Evolutionary conservation across 2,797 vertebrate species (phyloP), one percentile per base, ranked within the genome.

Genomic region (Adrianichthys oophorus): DNA sequence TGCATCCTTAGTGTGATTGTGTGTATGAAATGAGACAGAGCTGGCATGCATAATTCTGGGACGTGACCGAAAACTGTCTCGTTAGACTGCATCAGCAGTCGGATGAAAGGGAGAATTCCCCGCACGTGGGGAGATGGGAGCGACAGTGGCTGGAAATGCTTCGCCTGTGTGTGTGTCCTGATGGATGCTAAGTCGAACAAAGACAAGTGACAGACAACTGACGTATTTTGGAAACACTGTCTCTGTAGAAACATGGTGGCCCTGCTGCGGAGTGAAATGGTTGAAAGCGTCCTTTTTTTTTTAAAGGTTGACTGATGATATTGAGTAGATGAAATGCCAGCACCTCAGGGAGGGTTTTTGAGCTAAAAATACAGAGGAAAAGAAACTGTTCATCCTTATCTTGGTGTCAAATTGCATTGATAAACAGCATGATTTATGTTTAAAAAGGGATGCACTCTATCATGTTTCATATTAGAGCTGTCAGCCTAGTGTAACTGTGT

Each of bases 11-110:
- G 32, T 68, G 21, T 44, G 58, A n/a, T 50, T 52, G 79, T 17
- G 53, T 26, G 43, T 17, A 53, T 45, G 79, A 40, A 54, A 67
- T 76, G 73, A 62, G 62, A 70, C 68, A 82, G 58, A 72, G 70
- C 74, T 59, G 57, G 75, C 73, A 53, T 23, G 64, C 76, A 70
- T 78, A 81, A 87, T 88, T 87, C 79, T 80, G 78, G 78, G 82
- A 87, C 84, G 63, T 82, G 80, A 88, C 86, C 78, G 76, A 88
- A 88, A 90, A 90, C 78, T 82, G 87, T 89, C 89, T 88, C 76
- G 83, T 90, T 90, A 82, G 74, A 83, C 77, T 56, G 84, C 83
- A 74, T 81, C 74, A 76, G 74, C 68, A 85, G 82, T 82, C 55
- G 78, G 85, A 87, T 87, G 78, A 89, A 88, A 82, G 68, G 56